phyloP scores from a whole-genome alignment of 92 coral and sea anemone genomes.

The Phenganax subtilis region DNA sequence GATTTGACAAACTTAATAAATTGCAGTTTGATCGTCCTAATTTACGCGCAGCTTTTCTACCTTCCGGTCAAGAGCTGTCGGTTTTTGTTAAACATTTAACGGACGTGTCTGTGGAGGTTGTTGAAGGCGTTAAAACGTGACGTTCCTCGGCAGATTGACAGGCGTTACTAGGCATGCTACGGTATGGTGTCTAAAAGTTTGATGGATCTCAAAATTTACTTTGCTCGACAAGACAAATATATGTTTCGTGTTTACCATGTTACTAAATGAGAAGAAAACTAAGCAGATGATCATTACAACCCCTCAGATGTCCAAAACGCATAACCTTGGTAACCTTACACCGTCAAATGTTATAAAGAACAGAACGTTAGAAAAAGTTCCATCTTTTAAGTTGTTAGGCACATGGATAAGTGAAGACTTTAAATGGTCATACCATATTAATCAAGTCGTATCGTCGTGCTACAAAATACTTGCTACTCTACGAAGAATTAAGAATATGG shows the following conservation, averaged over 20 bases:
- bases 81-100: too few species aligned
- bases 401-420: conserved; percentile 46
- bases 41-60: too few species aligned
- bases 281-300: conserved; percentile 45
- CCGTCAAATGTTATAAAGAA: conserved; percentile 18
- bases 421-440: conserved; percentile 44
- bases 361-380: conserved; percentile 27
- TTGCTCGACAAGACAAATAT: too few species aligned
- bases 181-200: too few species aligned
- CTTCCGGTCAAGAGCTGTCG: too few species aligned
- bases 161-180: too few species aligned
- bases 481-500: conserved; percentile 46
- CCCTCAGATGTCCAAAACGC: conserved; percentile 37
- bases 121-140: too few species aligned
- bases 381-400: conserved; percentile 37
- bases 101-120: too few species aligned
- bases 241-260: conserved; percentile 1
- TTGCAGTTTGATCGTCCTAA: too few species aligned
- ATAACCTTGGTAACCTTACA: not conserved
- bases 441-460: conserved; percentile 46
- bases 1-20: too few species aligned
- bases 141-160: too few species aligned
- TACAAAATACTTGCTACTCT: conserved; percentile 36
- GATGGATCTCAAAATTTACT: too few species aligned
- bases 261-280: conserved; percentile 33